A percentile compares a stretch with the other conserved stretches of the same genome.
These are phyloP conservation scores for Melanitta fusca DNA, from an alignment of 2,797 vertebrate species.

Conservation along the genomic window DNA sequence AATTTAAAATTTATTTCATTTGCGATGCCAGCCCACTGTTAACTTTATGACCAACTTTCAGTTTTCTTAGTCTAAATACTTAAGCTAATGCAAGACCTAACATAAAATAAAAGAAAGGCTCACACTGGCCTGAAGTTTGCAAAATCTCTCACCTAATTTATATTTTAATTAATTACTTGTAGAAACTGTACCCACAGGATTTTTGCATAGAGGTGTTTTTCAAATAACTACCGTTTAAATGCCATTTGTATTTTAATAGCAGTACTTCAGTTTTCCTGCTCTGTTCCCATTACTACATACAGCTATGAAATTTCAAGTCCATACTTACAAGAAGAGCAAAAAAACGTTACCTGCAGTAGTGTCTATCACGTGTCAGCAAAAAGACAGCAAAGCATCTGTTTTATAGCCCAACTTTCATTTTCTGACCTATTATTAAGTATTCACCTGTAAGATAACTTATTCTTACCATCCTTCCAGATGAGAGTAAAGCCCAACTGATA, in stretches of 20 bases:
- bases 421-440: background rate
- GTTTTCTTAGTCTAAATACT: background rate
- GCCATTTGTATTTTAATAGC: background rate
- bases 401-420: background rate
- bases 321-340: background rate
- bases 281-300: background rate
- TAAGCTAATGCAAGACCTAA: background rate
- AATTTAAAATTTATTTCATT: background rate
- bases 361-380: background rate
- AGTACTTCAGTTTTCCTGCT: background rate
- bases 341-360: background rate
- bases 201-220: background rate
- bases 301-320: background rate
- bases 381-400: background rate
- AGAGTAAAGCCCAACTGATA: slow-evolving; percentile 96
- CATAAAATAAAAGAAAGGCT: background rate
- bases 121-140: background rate
- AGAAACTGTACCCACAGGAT: background rate
- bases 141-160: background rate
- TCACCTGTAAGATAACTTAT: background rate
- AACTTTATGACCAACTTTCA: background rate
- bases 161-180: background rate
- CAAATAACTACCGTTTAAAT: background rate
- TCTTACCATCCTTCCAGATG: slow-evolving; percentile 97
- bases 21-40: background rate